Evolutionary conservation across 1,140 invertebrate species (phyloP).

Genomic region (Nylanderia fulva): DNA sequence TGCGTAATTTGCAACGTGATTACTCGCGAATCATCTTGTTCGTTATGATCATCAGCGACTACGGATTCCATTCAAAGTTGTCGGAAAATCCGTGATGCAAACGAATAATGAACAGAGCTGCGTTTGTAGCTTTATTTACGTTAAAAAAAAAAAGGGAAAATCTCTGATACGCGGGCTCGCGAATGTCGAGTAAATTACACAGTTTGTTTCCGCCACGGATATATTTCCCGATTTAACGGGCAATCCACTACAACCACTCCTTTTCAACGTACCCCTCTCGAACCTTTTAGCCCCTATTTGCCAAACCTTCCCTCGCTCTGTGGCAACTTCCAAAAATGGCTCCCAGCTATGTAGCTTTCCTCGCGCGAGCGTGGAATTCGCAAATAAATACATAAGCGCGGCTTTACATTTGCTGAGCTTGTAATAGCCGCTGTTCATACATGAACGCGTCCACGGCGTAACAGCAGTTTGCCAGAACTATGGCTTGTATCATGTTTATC

Average conservation of each 20-base stretch:
- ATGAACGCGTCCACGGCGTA: neutral
- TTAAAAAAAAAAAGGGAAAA: conserved; percentile 33
- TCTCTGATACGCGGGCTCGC: neutral
- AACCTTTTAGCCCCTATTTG: conserved; percentile 68
- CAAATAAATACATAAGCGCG: conserved; percentile 59
- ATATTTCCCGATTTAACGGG: conserved; percentile 64
- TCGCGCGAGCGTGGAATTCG: neutral
- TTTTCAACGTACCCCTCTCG: conserved; percentile 55
- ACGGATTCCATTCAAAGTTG: neutral
- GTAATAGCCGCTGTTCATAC: conserved; percentile 22
- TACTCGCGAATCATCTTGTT: neutral
- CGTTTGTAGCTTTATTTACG: neutral
- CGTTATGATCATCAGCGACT: neutral
- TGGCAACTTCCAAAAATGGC: conserved; percentile 57
- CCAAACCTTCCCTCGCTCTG: conserved; percentile 6
- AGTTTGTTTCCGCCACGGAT: conserved; percentile 50
- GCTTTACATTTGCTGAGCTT: conserved; percentile 41
- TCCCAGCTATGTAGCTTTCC: neutral
- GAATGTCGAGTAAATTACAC: conserved; percentile 65
- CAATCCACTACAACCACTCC: conserved; percentile 46
- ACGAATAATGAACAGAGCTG: neutral
- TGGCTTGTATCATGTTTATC: conserved; percentile 6
- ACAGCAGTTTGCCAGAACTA: neutral
- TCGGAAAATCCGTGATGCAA: neutral
- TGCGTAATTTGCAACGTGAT: conserved; percentile 5